Base-by-base conservation (phyloP, 1,140 invertebrate genomes). In the Drosophila lowei region DNA sequence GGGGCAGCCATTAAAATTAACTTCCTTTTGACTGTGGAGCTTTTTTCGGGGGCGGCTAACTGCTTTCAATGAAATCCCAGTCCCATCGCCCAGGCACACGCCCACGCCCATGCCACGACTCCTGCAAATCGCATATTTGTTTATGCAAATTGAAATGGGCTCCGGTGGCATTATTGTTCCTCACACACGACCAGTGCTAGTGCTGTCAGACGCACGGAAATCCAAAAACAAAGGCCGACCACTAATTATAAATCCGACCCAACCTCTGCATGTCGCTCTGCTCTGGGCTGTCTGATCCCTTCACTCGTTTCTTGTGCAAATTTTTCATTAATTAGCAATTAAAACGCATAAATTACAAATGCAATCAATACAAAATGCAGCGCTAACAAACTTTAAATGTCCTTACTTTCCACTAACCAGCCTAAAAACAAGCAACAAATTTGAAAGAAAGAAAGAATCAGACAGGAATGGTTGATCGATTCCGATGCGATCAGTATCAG, bases 311-410 rank as follows among this genome's bases (percentile, higher is more conserved):
- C 43, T 62, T 59, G 48, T 71, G 77, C 66, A 64, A 55, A 67
- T 74, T 60, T 74, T 77, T 77, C 81, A 80, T 85, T 80, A 86
- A 86, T 85, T 86, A 77, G 81, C 81, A 74, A 80, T 86, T 80
- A 71, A 86, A 85, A 77, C 70, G 68, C 73, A 86, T 86, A 80
- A 86, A 85, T 85, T 79, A 77, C 64, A 55, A 66, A 71, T 30
- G 58, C 42, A 85, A 85, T 80, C 59, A 74, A 86, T 80, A 79
- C 67, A 71, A 80, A 80, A 79, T 80, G 67, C 61, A 70, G 57
- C 54, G 21, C 58, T 73, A 56, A 79, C 77, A 79, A 68, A 85
- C 85, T 73, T 63, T 64, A 57, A 61, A 68, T 47, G 52, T 18
- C 52, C 46, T 61, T 48, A 30, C 46, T 25, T 52, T 52, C 52